A percentile compares a stretch with the other conserved stretches of the same genome.
Conservation (phyloP, 2,113 vertebrate species). For the Furnarius figulus region DNA sequence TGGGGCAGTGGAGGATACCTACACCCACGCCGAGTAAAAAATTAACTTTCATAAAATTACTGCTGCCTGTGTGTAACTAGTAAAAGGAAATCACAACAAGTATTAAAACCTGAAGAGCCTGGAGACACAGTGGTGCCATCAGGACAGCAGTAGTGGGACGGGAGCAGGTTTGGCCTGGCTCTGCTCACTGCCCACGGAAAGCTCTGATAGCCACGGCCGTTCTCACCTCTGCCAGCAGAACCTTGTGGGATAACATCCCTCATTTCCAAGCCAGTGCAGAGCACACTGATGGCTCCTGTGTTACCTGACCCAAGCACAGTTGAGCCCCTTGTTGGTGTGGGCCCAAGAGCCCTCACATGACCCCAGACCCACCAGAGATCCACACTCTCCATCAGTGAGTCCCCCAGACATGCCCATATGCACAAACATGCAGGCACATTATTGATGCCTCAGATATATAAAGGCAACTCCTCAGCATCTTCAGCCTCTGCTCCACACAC, state of each 20-base stretch:
- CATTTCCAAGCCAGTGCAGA: background rate
- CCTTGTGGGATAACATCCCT: background rate
- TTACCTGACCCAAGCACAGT: background rate
- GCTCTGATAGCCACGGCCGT: fast-evolving
- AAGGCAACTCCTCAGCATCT: background rate
- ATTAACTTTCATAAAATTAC: background rate
- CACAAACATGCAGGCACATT: background rate
- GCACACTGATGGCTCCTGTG: background rate
- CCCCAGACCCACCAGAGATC: fast-evolving
- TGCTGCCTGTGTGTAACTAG: background rate
- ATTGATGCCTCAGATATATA: background rate
- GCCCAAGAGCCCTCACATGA: fast-evolving
- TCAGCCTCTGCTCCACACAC: background rate
- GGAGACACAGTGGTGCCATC: fast-evolving
- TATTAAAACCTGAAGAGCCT: background rate
- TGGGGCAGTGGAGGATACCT: background rate
- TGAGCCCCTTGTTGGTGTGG: fast-evolving
- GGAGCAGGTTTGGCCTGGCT: background rate
- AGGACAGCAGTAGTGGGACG: fast-evolving
- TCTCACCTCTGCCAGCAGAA: background rate
- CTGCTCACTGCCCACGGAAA: background rate
- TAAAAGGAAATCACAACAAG: background rate
- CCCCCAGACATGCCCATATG: background rate
- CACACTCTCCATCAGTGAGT: fast-evolving
- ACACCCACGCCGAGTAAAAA: slow-evolving; percentile 10